Base-by-base conservation (phyloP, 2,888 invertebrate genomes). In the Sarcophaga subvicina region DNA sequence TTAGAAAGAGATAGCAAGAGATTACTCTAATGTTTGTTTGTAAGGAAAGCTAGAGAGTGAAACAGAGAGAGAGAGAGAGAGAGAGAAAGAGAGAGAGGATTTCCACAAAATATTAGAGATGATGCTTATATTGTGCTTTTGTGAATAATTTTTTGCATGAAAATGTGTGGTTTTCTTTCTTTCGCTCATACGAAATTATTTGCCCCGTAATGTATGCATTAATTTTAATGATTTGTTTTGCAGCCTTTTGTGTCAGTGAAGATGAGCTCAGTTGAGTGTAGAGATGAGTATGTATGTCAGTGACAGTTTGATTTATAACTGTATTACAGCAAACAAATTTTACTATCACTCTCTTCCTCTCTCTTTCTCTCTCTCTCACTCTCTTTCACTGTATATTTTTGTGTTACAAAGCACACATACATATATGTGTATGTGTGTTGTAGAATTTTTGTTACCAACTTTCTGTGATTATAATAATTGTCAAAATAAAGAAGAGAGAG, bases 151-250 rank as follows among this genome's bases (percentile, higher is more conserved):
- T 86, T 54, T 80, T 77, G 49, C 54, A 66, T 37, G 76, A 45
- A 67, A 64, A 77, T 27, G 37, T 27, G 14, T 59, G 59, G 59
- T 2, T 62, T 62, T 17, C 5, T 14, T 47, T 67, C 73, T 72
- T 54, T 54, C 17, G 12, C 54, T 17, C 5, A 14, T 2, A 14
- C 17, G 10, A 83, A 77, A 83, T 73, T 80, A 83, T 85, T 80
- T 83, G 49, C 77, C 83, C 60, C 87, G 80, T 81, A 76, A 80
- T 75, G 72, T 76, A 64, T 77, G 80, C 63, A 85, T 85, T 85
- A 83, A 85, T 85, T 83, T 85, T 79, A 87, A 82, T 87, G 79
- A 84, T 87, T 87, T 84, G 80, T 87, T 60, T 60, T 77, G 79
- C 82, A 88, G 80, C 85, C 88, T 47, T 47, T 80, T 60, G 67